Conservation (phyloP, 1,140 invertebrate genomes). For the Cylas formicarius region DNA sequence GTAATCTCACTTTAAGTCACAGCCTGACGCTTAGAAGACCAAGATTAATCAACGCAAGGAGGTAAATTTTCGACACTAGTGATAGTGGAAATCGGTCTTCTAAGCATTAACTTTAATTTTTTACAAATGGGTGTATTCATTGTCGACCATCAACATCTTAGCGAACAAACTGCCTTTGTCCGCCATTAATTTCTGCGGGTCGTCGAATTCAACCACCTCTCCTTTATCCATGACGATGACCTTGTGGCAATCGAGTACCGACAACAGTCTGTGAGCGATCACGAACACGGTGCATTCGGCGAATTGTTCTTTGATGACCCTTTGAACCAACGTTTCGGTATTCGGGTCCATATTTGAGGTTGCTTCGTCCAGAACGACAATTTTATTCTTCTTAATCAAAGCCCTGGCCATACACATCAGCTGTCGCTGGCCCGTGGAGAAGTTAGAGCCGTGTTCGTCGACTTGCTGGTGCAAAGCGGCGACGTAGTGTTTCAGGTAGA, state of each 20-base stretch:
- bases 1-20: no score
- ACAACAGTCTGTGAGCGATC: slow-evolving; percentile 75
- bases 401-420: slow-evolving; percentile 72
- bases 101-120: no score
- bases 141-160: no score
- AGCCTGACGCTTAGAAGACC: no score
- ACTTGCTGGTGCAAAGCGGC: slow-evolving; percentile 39
- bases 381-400: slow-evolving; percentile 63
- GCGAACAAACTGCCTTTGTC: slow-evolving; percentile 55
- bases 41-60: no score
- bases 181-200: slow-evolving; percentile 58
- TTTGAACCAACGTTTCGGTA: slow-evolving; percentile 62
- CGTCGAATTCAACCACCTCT: slow-evolving; percentile 60
- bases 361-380: slow-evolving; percentile 73
- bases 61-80: no score
- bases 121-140: no score
- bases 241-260: slow-evolving; percentile 71
- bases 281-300: slow-evolving; percentile 68
- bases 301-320: slow-evolving; percentile 63
- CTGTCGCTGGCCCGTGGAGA: slow-evolving; percentile 73
- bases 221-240: slow-evolving; percentile 68
- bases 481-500: slow-evolving; percentile 36
- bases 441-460: slow-evolving; percentile 59
- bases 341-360: slow-evolving; percentile 64
- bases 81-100: no score